Base-by-base conservation (phyloP, 2,888 invertebrate genomes). In the Polymixis lichenea region DNA sequence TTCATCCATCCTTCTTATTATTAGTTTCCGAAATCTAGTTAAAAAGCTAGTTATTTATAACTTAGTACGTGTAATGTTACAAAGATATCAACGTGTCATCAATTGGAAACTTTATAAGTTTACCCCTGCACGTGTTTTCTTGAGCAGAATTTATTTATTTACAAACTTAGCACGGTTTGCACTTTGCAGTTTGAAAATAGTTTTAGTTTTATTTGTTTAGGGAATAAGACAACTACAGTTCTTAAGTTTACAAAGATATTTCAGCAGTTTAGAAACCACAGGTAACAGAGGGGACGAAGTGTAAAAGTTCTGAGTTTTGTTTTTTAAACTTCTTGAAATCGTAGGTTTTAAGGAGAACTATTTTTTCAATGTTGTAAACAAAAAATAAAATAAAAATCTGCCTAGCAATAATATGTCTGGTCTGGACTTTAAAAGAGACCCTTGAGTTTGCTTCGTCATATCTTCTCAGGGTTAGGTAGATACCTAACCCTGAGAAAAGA, bases 201-300 rank as follows among this genome's bases (percentile, higher is more conserved):
- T 78, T 69, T 22, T 22, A 65, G 25, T 77, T 83, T 72, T 78
- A 83, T 78, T 83, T 78, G 84, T 62, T 78, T 55, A 78, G 78
- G 80, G 84, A 83, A 70, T 77, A 83, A 49, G 28, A 64, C 55
- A 64, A 71, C 62, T 51, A 43, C 38, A 65, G 65, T 67, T 58
- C 38, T 38, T 15, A 15, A 75, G 75, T 82, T 83, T 38, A 53
- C 32, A n/a, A 25, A 69, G 65, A 70, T 67, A 67, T 83, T 78
- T 70, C 43, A 78, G 61, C 25, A 66, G 83, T 15, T 56, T 78
- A 66, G 25, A 70, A 62, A 70, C 61, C 64, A 17, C 58, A 70
- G 78, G 28, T 62, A 49, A 53, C 56, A 53, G 64, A 28, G n/a
- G 43, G 15, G 19, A 28, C 17, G 9, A 38, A 66, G 49, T 78